Conservation (phyloP, 2,797 vertebrate genomes). For the Diceros bicornis region DNA sequence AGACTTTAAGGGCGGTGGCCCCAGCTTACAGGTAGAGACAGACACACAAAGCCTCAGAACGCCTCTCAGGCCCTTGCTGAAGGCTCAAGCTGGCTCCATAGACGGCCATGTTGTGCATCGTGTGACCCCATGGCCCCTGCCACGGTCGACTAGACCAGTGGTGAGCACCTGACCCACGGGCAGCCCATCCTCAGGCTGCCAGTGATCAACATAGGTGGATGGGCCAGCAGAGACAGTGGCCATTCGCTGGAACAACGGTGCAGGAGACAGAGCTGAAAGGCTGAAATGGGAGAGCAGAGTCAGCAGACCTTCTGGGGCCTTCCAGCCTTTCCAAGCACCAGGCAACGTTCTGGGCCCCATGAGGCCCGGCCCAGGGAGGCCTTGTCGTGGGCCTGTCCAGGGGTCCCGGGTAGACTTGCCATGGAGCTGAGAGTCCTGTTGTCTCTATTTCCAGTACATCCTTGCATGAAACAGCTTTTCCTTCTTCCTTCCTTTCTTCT, state of each 20-base stretch:
- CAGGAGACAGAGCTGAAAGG: background rate
- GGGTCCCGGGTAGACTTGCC: too few relatives aligned
- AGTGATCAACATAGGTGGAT: rapidly evolving
- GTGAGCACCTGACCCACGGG: background rate
- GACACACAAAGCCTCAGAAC: background rate
- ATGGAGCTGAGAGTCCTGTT: background rate
- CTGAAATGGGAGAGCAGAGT: background rate
- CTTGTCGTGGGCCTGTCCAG: too few relatives aligned
- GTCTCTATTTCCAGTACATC: background rate
- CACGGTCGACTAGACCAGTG: rapidly evolving
- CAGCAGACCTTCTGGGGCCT: background rate
- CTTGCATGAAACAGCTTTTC: background rate
- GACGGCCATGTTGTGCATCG: rapidly evolving
- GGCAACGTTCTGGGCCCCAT: rapidly evolving
- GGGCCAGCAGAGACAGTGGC: background rate
- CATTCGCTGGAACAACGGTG: background rate
- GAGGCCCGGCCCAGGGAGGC: background rate
- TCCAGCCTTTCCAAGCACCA: background rate
- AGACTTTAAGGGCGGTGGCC: background rate
- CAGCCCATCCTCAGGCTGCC: background rate
- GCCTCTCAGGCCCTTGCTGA: background rate
- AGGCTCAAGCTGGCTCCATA: background rate
- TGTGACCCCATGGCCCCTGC: background rate
- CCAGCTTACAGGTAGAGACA: background rate
- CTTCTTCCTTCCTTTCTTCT: too few relatives aligned